phyloP scores from a whole-genome alignment of 1,140 invertebrate species.

The Megathymus violae region DNA sequence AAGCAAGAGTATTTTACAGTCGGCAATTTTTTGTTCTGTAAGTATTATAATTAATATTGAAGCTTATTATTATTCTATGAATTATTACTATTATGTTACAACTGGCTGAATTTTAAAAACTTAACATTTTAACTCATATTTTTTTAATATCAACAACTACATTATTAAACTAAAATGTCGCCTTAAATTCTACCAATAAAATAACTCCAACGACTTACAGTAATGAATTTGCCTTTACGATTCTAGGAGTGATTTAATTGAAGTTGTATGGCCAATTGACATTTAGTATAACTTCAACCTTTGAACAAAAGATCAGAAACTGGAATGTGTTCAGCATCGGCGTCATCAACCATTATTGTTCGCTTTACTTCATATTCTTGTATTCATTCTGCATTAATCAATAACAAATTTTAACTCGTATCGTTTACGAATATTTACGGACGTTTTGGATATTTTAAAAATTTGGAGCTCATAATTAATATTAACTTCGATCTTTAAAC shows the following conservation, averaged over 20 bases:
- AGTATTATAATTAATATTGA: too few relatives aligned
- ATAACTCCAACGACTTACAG: background rate
- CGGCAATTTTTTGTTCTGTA: too few relatives aligned
- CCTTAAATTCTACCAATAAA: background rate
- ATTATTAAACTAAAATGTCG: background rate
- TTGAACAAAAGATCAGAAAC: constrained; percentile 47
- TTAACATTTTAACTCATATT: too few relatives aligned
- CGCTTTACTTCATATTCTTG: constrained; percentile 46
- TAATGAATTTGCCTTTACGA: constrained; percentile 19
- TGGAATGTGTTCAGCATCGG: constrained; percentile 36
- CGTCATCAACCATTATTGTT: constrained; percentile 43
- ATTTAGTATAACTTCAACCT: constrained; percentile 52
- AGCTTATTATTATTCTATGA: too few relatives aligned
- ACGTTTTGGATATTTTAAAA: too few relatives aligned
- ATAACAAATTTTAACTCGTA: too few relatives aligned
- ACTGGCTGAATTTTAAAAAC: too few relatives aligned
- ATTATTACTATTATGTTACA: too few relatives aligned
- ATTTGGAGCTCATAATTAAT: too few relatives aligned
- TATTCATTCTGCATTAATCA: too few relatives aligned
- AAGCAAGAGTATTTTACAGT: too few relatives aligned
- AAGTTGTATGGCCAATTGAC: constrained; percentile 40
- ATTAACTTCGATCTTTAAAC: constrained; percentile 11
- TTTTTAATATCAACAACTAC: background rate
- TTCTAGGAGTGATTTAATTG: constrained; percentile 15
- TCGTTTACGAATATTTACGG: too few relatives aligned